A percentile compares a stretch with the other conserved stretches of the same genome.
phyloP scores from a whole-genome alignment of 1,140 invertebrate genomes.

The Caenorhabditis latens region DNA sequence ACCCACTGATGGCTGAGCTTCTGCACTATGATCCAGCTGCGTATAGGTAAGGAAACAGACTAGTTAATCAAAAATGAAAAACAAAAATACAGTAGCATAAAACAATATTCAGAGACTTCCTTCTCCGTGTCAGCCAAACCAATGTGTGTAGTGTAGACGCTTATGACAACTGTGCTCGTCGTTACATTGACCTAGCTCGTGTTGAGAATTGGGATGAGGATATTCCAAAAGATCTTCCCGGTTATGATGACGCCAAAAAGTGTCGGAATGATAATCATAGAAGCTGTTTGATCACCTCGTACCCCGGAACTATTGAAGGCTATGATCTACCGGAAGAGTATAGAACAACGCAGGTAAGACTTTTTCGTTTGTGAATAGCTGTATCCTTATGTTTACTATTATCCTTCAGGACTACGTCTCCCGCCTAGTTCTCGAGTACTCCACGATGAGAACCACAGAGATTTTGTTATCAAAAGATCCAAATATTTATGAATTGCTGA shows the following conservation, averaged over 20 bases:
- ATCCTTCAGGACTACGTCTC: slow-evolving; percentile 67
- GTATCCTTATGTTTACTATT: neutral
- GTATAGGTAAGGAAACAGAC: slow-evolving; percentile 15
- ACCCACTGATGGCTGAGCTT: slow-evolving; percentile 61
- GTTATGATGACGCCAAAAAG: slow-evolving; percentile 55
- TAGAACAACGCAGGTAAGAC: slow-evolving; percentile 47
- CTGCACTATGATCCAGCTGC: slow-evolving; percentile 34
- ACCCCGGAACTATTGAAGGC: slow-evolving; percentile 65
- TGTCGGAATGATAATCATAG: slow-evolving; percentile 60
- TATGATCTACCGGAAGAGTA: slow-evolving; percentile 62
- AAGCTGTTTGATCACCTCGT: slow-evolving; percentile 59
- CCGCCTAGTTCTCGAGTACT: slow-evolving; percentile 59
- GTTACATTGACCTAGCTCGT: slow-evolving; percentile 61
- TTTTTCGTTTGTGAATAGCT: too few relatives aligned
- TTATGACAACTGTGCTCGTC: slow-evolving; percentile 61
- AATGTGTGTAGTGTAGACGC: slow-evolving; percentile 61
- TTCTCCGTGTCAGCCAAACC: slow-evolving; percentile 55
- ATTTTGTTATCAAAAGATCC: slow-evolving; percentile 60
- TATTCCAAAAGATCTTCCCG: slow-evolving; percentile 53
- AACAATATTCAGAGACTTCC: slow-evolving; percentile 58
- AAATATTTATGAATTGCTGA: slow-evolving; percentile 64
- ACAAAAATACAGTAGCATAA: neutral
- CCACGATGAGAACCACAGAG: slow-evolving; percentile 61
- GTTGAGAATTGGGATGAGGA: slow-evolving; percentile 56
- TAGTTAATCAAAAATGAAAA: neutral